phyloP scores from a whole-genome alignment of 2,797 vertebrate species.

The Pangasius macronema region DNA sequence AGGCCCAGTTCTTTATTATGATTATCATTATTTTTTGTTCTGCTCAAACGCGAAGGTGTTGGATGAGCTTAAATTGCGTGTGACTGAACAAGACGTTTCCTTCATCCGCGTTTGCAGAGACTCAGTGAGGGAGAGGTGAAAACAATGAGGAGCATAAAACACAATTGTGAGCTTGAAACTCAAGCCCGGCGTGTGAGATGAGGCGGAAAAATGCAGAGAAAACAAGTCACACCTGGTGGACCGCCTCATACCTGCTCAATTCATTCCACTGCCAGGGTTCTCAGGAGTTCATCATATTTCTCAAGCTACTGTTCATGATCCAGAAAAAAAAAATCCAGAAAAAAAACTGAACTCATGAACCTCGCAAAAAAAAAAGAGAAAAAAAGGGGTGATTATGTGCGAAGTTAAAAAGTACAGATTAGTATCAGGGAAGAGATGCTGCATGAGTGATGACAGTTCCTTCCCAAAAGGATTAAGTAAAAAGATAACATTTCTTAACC shows the following conservation, averaged over 20 bases:
- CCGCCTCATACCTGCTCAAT: conserved; percentile 54
- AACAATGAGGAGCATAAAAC: conserved; percentile 65
- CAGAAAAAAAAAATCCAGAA: neutral
- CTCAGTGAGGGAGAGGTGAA: conserved; percentile 60
- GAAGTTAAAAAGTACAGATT: neutral
- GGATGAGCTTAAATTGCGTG: conserved; percentile 53
- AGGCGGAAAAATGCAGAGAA: conserved; percentile 72
- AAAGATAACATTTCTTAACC: conserved; percentile 7
- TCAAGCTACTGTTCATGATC: conserved; percentile 37
- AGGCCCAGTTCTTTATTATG: neutral
- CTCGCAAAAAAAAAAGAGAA: neutral
- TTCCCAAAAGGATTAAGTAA: conserved; percentile 9
- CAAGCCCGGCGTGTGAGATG: conserved; percentile 72
- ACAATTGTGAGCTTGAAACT: conserved; percentile 69
- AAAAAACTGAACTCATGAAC: conserved; percentile 60
- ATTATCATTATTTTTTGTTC: neutral
- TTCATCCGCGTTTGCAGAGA: conserved; percentile 36
- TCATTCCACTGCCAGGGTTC: conserved; percentile 65
- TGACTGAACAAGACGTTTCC: conserved; percentile 52
- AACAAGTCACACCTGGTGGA: conserved; percentile 76
- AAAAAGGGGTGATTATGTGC: neutral
- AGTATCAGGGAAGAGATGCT: conserved; percentile 13
- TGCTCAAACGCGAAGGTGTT: conserved; percentile 18
- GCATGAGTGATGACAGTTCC: conserved; percentile 9
- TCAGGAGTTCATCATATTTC: conserved; percentile 67